Evolutionary conservation across 35 echinoderm and acorn worm species (phyloP).

Genomic region (Heliocidaris erythrogramma): DNA sequence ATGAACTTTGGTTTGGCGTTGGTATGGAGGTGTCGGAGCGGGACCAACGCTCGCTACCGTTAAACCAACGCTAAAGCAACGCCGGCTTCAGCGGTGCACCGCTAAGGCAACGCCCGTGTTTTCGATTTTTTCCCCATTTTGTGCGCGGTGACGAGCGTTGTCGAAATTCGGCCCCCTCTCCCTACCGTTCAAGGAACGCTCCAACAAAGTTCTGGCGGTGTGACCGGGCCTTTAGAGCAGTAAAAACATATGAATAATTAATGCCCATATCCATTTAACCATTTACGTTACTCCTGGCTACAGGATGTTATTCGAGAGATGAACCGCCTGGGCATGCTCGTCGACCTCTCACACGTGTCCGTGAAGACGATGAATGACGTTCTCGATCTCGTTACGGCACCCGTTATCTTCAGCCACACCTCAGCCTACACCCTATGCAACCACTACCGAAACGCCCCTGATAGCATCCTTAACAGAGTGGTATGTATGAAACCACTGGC

Average conservation of each 20-base stretch:
- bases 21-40: no score
- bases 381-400: constrained; percentile 51
- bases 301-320: constrained; percentile 82
- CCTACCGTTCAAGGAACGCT: constrained; percentile 29
- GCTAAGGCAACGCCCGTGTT: constrained; percentile 34
- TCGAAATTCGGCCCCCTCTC: constrained; percentile 12
- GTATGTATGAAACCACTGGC: constrained; percentile 48
- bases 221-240: background rate
- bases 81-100: constrained; percentile 42
- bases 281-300: no score
- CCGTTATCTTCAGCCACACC: constrained; percentile 93
- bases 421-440: constrained; percentile 75
- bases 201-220: constrained; percentile 13
- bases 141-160: constrained; percentile 38
- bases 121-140: constrained; percentile 29
- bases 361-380: constrained; percentile 70
- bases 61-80: constrained; percentile 27
- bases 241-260: no score
- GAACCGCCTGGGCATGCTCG: constrained; percentile 91
- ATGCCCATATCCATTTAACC: no score
- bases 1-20: constrained; percentile 43
- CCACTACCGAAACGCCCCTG: constrained; percentile 77
- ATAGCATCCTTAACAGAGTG: constrained; percentile 67
- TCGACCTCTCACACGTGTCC: constrained; percentile 88
- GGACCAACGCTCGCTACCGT: no score